Conservation (phyloP, 92 coral and sea anemone species). For the Umimayanthus chanpuru region DNA sequence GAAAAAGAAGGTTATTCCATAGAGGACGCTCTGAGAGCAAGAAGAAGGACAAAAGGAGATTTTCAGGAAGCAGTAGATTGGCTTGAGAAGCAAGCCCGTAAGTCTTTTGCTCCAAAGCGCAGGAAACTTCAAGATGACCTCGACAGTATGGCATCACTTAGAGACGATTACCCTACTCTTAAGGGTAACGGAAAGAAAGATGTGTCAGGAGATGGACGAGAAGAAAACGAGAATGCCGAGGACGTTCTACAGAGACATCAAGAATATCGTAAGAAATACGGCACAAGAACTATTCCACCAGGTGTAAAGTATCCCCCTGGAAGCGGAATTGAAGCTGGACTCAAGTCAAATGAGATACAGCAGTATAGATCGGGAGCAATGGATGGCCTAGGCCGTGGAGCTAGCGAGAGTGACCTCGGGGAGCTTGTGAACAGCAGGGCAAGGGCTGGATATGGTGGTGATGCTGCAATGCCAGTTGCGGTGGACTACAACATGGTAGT, state of each 20-base stretch:
- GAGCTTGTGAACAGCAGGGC: neutral
- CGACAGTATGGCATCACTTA: neutral
- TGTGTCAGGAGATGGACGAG: neutral
- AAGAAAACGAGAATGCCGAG: neutral
- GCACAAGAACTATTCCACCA: neutral
- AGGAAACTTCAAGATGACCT: conserved; percentile 24
- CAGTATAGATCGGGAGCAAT: neutral
- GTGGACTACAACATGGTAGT: neutral
- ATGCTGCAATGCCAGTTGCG: neutral
- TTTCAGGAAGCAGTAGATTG: conserved; percentile 31
- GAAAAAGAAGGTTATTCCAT: conserved; percentile 33
- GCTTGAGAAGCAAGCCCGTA: conserved; percentile 12
- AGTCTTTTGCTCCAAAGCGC: conserved; percentile 33
- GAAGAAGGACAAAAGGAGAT: conserved; percentile 38
- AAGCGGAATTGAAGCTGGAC: neutral
- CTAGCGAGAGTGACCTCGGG: neutral
- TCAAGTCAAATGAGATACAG: neutral
- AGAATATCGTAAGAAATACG: neutral
- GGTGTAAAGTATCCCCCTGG: conserved; percentile 27
- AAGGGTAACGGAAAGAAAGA: neutral
- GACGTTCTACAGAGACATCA: neutral
- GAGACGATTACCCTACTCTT: neutral
- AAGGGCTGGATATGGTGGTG: neutral
- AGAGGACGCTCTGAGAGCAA: conserved; percentile 46
- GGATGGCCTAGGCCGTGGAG: neutral